phyloP scores from a whole-genome alignment of 2,888 invertebrate genomes.

The Habroteleia sp. region DNA sequence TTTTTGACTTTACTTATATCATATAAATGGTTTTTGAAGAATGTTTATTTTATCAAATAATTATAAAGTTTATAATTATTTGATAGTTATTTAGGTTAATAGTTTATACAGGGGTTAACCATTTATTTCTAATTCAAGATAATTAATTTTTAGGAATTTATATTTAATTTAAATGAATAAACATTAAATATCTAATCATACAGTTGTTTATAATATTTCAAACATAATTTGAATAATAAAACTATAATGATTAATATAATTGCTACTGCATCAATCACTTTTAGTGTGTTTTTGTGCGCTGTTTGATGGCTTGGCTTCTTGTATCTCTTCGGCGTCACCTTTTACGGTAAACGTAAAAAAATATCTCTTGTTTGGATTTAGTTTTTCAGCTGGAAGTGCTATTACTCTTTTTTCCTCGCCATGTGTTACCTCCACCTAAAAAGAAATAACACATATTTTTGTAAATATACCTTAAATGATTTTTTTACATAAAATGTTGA shows the following conservation, averaged over 20 bases:
- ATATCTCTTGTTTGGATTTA: conserved; percentile 94
- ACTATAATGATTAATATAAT: not conserved
- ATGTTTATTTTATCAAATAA: too few relatives aligned
- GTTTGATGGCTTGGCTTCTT: conserved; percentile 58
- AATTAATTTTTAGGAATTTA: too few relatives aligned
- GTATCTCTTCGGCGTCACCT: conserved; percentile 82
- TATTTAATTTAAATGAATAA: too few relatives aligned
- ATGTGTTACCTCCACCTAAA: conserved; percentile 88
- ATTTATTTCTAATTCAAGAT: too few relatives aligned
- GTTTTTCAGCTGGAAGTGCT: conserved; percentile 91
- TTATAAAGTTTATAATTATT: too few relatives aligned
- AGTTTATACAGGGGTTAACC: too few relatives aligned
- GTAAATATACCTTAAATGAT: not conserved
- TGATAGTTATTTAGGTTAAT: too few relatives aligned
- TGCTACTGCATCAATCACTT: conserved; percentile 67
- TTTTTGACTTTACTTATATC: too few relatives aligned
- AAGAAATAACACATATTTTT: conserved; percentile 63
- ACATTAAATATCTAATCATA: too few relatives aligned
- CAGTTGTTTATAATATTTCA: too few relatives aligned
- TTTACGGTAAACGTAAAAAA: conserved; percentile 96
- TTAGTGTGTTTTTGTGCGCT: conserved; percentile 73
- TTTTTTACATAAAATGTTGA: conserved; percentile 5
- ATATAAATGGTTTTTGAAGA: too few relatives aligned
- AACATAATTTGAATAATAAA: too few relatives aligned
- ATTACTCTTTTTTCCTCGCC: conserved; percentile 93